phyloP scores from a whole-genome alignment of 2,113 vertebrate species.

The Seriola aureovittata region DNA sequence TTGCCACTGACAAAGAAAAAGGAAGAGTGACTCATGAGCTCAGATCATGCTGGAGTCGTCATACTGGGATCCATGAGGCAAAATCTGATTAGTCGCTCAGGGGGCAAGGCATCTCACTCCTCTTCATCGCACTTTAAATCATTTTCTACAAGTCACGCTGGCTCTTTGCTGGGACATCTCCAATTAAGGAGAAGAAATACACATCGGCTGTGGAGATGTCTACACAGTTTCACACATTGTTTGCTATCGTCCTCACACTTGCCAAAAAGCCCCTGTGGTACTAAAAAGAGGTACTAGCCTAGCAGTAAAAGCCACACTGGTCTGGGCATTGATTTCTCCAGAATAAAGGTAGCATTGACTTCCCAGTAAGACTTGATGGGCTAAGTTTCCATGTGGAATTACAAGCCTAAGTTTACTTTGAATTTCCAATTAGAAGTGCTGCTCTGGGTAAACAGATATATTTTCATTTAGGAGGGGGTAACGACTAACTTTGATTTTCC shows the following conservation, averaged over 20 bases:
- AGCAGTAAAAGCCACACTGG: conserved; percentile 26
- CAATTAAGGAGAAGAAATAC: conserved; percentile 26
- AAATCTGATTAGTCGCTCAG: conserved; percentile 49
- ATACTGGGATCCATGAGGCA: conserved; percentile 22
- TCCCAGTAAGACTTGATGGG: conserved; percentile 14
- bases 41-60: conserved; percentile 29
- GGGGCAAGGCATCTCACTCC: conserved; percentile 16
- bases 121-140: conserved; percentile 20
- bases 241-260: conserved; percentile 4
- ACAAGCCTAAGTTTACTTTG: conserved; percentile 39
- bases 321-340: conserved; percentile 34
- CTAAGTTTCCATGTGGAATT: conserved; percentile 23
- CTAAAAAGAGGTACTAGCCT: conserved; percentile 22
- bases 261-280: conserved; percentile 20
- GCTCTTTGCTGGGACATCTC: conserved; percentile 29
- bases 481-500: conserved; percentile 49
- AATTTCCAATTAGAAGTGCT: conserved; percentile 60
- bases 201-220: conserved; percentile 3
- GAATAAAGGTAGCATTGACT: conserved; percentile 35
- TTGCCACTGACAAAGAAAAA: conserved; percentile 7
- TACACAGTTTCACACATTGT: conserved; percentile 7
- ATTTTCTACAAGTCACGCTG: conserved; percentile 25
- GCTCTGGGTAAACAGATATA: conserved; percentile 47
- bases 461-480: conserved; percentile 43
- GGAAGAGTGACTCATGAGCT: conserved; percentile 42